Evolutionary conservation across 2,113 vertebrate species (phyloP).

Genomic region (Mesocricetus auratus): DNA sequence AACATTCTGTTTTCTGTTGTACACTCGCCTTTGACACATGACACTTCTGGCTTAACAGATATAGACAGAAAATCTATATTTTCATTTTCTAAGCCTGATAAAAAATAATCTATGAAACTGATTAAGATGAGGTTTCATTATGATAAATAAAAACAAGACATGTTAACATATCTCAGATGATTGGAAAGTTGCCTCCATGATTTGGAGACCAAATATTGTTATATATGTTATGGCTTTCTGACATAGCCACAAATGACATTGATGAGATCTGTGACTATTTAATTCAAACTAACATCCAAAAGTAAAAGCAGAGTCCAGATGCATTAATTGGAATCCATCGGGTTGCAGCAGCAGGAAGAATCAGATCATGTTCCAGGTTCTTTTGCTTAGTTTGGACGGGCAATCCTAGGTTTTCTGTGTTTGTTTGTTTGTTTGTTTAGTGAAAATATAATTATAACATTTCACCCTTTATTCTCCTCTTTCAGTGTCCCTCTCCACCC

Average conservation of each 20-base stretch:
- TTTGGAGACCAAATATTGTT: neutral
- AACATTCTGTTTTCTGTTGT: neutral
- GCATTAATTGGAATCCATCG: neutral
- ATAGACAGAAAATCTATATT: neutral
- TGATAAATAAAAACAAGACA: neutral
- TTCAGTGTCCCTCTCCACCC: neutral
- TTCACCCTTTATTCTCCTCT: neutral
- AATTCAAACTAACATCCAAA: neutral
- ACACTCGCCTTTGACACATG: neutral
- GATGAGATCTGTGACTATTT: neutral
- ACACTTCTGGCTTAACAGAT: neutral
- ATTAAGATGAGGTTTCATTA: neutral
- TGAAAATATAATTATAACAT: neutral
- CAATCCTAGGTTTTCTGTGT: neutral
- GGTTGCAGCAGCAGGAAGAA: neutral
- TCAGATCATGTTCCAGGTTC: neutral
- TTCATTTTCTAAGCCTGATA: neutral
- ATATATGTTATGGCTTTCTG: neutral
- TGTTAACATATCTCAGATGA: neutral
- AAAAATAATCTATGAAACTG: neutral
- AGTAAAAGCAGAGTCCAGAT: neutral
- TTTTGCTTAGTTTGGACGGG: neutral
- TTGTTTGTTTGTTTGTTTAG: neutral
- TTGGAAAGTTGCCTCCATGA: neutral
- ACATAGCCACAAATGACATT: neutral